These are phyloP conservation scores for Cyclura pinguis DNA, from an alignment of 2,797 vertebrate genomes.

Conservation along the genomic window DNA sequence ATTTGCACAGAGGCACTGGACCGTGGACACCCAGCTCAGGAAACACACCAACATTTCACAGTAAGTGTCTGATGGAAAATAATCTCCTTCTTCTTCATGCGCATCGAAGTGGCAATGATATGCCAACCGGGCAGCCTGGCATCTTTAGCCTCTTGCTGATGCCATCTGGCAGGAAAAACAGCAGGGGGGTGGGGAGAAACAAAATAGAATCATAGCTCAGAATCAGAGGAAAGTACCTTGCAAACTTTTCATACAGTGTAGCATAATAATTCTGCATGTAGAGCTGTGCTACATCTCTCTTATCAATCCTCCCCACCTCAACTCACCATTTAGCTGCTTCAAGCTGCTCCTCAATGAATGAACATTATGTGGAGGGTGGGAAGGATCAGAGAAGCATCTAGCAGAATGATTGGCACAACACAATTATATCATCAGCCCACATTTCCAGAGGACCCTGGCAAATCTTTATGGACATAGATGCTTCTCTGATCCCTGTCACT, in stretches of 20 bases:
- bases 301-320: too few species aligned
- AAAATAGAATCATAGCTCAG: background rate
- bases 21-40: slow-evolving; percentile 6
- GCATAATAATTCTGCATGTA: too few species aligned
- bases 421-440: too few species aligned
- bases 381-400: too few species aligned
- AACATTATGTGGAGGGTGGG: too few species aligned
- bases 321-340: too few species aligned
- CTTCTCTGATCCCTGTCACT: too few species aligned
- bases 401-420: too few species aligned
- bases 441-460: too few species aligned
- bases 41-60: background rate
- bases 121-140: background rate
- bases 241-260: background rate
- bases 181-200: background rate
- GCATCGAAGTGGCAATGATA: background rate
- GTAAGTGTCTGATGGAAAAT: slow-evolving; percentile 21
- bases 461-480: too few species aligned
- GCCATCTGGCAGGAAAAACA: slow-evolving; percentile 63
- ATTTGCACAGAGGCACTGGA: slow-evolving; percentile 13
- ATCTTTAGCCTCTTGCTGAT: background rate
- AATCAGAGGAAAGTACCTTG: background rate
- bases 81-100: background rate
- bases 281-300: too few species aligned
- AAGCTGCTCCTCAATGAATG: too few species aligned